phyloP scores from a whole-genome alignment of 53 echinoderm and acorn worm species.

The Hippasteria phrygiana region DNA sequence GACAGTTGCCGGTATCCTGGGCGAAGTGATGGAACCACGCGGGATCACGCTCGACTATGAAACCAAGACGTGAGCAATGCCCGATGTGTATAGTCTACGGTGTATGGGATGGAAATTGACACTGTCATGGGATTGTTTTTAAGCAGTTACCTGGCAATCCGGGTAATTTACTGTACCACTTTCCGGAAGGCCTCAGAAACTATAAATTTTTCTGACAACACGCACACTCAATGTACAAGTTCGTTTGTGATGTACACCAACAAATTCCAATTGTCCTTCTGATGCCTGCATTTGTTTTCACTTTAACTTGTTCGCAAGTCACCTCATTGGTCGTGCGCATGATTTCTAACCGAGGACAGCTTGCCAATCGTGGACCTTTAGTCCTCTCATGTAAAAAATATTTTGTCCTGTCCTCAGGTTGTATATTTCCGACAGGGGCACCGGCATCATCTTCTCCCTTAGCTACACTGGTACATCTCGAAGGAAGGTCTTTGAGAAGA shows the following conservation, averaged over 20 bases:
- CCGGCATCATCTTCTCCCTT: constrained; percentile 67
- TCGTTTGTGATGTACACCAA: too few species aligned
- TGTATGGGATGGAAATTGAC: not conserved
- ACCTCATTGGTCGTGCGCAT: too few species aligned
- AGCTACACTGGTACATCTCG: constrained; percentile 72
- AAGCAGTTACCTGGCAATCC: too few species aligned
- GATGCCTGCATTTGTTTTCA: too few species aligned
- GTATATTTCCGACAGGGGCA: constrained; percentile 72
- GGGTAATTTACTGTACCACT: too few species aligned
- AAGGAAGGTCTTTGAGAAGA: constrained; percentile 39
- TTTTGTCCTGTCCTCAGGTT: constrained; percentile 53
- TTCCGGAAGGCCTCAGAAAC: too few species aligned
- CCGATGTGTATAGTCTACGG: not conserved
- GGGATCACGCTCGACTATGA: constrained; percentile 81
- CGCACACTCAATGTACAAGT: too few species aligned
- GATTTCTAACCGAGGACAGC: too few species aligned
- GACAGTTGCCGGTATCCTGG: constrained; percentile 59
- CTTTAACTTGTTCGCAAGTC: too few species aligned
- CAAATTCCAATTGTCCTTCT: too few species aligned
- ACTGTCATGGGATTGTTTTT: too few species aligned
- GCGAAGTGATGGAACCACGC: constrained; percentile 41
- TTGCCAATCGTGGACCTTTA: not conserved
- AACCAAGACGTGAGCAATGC: constrained; percentile 63
- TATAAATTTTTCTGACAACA: too few species aligned
- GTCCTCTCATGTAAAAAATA: not conserved